A percentile compares a stretch with the other conserved stretches of the same genome.
phyloP scores from a whole-genome alignment of 2,113 vertebrate species.

The Galemys pyrenaicus region DNA sequence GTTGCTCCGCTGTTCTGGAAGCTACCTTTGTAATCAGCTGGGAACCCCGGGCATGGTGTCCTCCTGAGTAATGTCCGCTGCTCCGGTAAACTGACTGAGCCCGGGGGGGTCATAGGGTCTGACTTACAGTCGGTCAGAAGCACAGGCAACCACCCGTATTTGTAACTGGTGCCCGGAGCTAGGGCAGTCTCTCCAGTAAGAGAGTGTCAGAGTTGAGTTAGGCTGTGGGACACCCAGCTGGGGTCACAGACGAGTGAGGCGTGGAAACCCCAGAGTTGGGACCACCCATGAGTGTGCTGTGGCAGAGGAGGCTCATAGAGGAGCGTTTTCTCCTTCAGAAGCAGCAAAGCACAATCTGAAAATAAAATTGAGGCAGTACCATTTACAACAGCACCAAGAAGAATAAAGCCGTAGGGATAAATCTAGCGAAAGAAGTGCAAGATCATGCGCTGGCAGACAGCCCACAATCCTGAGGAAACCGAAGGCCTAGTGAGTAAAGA shows the following conservation, averaged over 20 bases:
- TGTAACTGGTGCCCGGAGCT: no score
- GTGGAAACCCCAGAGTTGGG: not conserved
- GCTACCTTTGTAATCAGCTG: no score
- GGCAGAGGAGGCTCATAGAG: not conserved
- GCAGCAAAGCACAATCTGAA: not conserved
- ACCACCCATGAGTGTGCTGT: not conserved
- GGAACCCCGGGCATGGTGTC: no score
- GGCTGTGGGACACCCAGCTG: no score
- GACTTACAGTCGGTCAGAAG: not conserved
- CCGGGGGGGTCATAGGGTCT: not conserved
- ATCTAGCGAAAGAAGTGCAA: not conserved
- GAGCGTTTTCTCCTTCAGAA: not conserved
- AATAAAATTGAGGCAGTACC: not conserved
- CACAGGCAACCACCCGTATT: not conserved
- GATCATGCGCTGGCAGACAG: not conserved
- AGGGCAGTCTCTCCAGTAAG: not conserved
- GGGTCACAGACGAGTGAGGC: not conserved
- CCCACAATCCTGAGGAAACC: not conserved
- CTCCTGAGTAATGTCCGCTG: not conserved
- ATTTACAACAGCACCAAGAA: not conserved
- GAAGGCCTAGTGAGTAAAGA: no score
- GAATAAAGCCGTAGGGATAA: not conserved
- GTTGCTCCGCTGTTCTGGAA: no score
- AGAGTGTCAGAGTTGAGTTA: not conserved
- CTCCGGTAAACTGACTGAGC: not conserved